phyloP scores from a whole-genome alignment of 2,888 invertebrate genomes.

The Capitulum mitella region DNA sequence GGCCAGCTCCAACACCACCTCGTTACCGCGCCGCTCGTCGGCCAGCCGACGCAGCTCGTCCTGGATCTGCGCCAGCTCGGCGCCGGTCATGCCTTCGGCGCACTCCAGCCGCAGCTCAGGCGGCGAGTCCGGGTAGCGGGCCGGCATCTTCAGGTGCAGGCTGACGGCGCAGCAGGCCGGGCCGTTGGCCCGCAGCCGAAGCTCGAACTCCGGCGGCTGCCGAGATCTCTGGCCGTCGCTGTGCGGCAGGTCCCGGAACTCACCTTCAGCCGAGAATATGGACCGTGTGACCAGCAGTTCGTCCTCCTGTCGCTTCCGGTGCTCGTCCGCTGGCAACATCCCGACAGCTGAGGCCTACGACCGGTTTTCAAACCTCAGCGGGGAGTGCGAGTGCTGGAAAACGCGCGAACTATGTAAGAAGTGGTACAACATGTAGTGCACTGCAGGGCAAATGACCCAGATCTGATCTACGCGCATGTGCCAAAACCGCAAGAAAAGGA shows the following conservation, averaged over 20 bases:
- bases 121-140: slow-evolving; percentile 68
- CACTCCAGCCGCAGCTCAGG: slow-evolving; percentile 67
- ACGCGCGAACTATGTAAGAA: no score
- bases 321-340: slow-evolving; percentile 36
- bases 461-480: no score
- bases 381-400: no score
- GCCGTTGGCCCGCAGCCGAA: slow-evolving; percentile 58
- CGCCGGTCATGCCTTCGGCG: slow-evolving; percentile 68
- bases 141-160: slow-evolving; percentile 64
- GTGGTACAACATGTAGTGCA: no score
- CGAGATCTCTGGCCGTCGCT: slow-evolving; percentile 56
- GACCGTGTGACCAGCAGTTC: slow-evolving; percentile 80
- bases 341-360: no score
- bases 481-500: no score
- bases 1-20: slow-evolving; percentile 76
- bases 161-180: slow-evolving; percentile 65
- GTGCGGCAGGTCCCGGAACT: slow-evolving; percentile 58
- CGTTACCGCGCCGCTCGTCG: slow-evolving; percentile 59
- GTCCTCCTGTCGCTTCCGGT: slow-evolving; percentile 70
- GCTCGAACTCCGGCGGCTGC: slow-evolving; percentile 64
- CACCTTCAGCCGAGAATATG: slow-evolving; percentile 58
- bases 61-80: slow-evolving; percentile 56
- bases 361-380: no score
- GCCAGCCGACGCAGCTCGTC: slow-evolving; percentile 56
- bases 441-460: no score